Base-by-base conservation (phyloP, 2,888 invertebrate species). In the Clostera curtula region DNA sequence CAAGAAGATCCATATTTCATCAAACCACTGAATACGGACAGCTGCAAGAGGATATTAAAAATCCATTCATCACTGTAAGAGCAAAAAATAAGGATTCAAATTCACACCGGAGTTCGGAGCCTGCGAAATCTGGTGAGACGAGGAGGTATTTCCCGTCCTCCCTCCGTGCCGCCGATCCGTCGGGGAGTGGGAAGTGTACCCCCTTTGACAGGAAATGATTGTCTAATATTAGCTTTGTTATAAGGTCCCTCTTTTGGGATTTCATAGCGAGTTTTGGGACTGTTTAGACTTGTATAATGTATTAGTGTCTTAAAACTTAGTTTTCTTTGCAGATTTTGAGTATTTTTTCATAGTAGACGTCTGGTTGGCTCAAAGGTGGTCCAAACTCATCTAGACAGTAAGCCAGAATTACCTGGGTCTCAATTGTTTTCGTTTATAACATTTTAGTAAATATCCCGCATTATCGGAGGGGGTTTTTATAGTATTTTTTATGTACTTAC, bases 161-260 rank as follows among this genome's bases (percentile, higher is more conserved):
- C n/a, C n/a, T n/a, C 51, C 52, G 40, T 37, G 44, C 50, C 43
- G 51, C 51, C 58, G 52, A 50, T 55, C 56, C 52, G 56, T 55
- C 57, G 56, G 61, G 62, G 48, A 36, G 15, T 45, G 56, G 50
- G 64, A 60, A 48, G 36, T 53, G 51, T 42, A 52, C 69, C 76
- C 74, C 75, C 71, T 79, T 76, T 82, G 77, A 80, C 80, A 80
- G 77, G 82, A 83, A 82, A 83, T 82, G 80, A 80, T 82, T 80
- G 79, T 77, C 82, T 80, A 80, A 82, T 80, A 80, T 80, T 79
- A 80, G 82, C 82, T 79, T 75, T 77, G 79, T 80, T 77, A 73
- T 76, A 77, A 70, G 77, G 77, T 74, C 70, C 65, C 73, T 74
- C 76, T 76, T 65, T 64, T 58, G 79, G 74, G 76, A 80, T 61